These are phyloP conservation scores for Pterocles burchelli DNA, from an alignment of 2,113 vertebrate genomes.

Conservation along the genomic window DNA sequence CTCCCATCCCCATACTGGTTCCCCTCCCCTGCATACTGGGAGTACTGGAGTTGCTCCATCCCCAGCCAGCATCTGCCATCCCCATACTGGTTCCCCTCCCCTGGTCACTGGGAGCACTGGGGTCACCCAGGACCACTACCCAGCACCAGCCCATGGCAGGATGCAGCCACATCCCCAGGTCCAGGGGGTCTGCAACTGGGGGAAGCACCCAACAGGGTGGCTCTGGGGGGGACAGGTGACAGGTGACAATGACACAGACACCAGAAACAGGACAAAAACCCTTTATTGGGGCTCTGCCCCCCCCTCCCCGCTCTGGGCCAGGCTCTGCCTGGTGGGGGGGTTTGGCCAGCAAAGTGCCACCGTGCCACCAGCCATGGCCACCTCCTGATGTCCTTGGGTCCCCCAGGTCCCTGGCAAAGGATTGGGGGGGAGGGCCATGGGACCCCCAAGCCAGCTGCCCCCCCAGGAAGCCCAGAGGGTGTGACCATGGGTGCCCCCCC, in stretches of 20 bases:
- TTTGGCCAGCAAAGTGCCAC: neutral
- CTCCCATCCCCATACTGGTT: too few species aligned
- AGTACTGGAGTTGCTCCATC: neutral
- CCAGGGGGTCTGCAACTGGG: accelerated
- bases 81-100: neutral
- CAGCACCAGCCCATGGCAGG: neutral
- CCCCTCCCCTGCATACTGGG: too few species aligned
- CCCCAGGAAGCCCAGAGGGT: neutral
- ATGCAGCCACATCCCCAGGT: accelerated
- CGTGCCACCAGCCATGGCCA: accelerated
- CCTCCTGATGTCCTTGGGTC: too few species aligned
- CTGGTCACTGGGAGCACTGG: neutral
- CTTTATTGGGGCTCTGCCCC: conserved; percentile 29
- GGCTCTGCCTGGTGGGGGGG: neutral
- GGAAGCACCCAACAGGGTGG: neutral
- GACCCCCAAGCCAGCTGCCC: neutral
- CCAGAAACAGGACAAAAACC: neutral
- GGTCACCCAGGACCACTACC: accelerated
- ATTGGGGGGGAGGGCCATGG: too few species aligned
- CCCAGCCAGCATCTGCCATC: neutral
- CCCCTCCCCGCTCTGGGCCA: neutral
- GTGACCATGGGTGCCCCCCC: neutral
- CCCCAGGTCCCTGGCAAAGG: accelerated
- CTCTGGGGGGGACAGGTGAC: neutral
- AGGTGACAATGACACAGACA: neutral